Conservation (phyloP, 2,113 vertebrate genomes). For the Myanophis thanlyinensis region DNA sequence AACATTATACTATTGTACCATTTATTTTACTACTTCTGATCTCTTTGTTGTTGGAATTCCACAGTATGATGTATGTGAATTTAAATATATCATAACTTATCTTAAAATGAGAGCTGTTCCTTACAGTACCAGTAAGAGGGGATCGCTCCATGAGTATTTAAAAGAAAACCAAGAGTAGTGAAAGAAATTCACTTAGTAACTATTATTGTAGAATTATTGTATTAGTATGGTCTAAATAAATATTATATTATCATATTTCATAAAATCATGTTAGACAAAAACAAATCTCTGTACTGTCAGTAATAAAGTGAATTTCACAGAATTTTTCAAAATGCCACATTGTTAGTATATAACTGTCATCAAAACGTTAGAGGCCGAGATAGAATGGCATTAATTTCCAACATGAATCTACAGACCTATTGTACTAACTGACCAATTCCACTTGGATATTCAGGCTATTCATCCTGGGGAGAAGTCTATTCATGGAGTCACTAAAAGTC, state of each 20-base stretch:
- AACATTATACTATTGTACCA: not conserved
- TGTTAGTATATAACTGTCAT: slow-evolving; percentile 44
- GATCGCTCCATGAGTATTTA: not conserved
- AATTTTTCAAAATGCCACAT: not conserved
- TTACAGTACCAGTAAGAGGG: not conserved
- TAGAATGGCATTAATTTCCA: slow-evolving; percentile 38
- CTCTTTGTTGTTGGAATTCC: not conserved
- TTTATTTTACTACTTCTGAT: not conserved
- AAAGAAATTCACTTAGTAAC: slow-evolving; percentile 31
- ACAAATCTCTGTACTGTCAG: fast-evolving
- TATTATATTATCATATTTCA: slow-evolving; percentile 7
- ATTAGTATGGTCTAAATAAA: slow-evolving; percentile 10
- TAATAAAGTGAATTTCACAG: fast-evolving
- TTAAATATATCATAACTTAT: not conserved
- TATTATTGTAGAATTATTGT: slow-evolving; percentile 5
- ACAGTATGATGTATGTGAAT: not conserved
- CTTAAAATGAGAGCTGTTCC: not conserved
- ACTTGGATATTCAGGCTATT: slow-evolving; percentile 34
- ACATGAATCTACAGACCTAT: slow-evolving; percentile 25
- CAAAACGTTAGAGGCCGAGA: slow-evolving; percentile 25
- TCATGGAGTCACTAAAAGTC: too few species aligned
- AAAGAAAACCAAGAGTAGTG: not conserved
- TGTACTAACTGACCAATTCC: slow-evolving; percentile 39
- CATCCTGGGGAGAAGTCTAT: not conserved
- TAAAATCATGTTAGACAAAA: slow-evolving; percentile 19